Percentiles rank a stretch among this genome's conserved stretches.
Conservation (phyloP, 2,888 invertebrate genomes). For the Drosophila nr. fundita region DNA sequence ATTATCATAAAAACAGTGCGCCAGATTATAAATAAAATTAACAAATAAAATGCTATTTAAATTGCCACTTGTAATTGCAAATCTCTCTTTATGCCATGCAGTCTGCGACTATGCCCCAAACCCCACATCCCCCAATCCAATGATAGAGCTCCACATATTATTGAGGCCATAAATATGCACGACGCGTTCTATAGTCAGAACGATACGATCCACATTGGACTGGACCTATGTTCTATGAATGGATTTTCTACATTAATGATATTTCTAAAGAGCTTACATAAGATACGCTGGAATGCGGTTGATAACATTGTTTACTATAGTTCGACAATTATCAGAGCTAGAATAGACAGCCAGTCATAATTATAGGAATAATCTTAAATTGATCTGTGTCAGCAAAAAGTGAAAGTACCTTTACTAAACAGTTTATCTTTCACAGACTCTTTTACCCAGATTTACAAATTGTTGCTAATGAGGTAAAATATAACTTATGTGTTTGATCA, state of each 20-base stretch:
- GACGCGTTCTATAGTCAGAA: constrained; percentile 32
- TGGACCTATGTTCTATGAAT: constrained; percentile 27
- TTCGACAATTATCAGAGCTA: constrained; percentile 8
- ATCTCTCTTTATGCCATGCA: constrained; percentile 29
- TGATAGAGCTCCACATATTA: constrained; percentile 39
- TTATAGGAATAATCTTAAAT: not conserved
- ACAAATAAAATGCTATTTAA: constrained; percentile 74
- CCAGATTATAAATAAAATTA: constrained; percentile 69
- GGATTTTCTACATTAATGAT: constrained; percentile 28
- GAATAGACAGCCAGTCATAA: constrained; percentile 19
- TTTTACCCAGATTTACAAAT: not conserved
- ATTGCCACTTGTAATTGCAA: constrained; percentile 73
- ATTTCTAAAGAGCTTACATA: constrained; percentile 27
- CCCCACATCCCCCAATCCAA: not conserved
- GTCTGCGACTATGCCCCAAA: not conserved
- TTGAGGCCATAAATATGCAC: constrained; percentile 64
- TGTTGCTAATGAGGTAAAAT: not conserved
- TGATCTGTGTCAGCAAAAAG: not conserved
- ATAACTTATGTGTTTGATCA: not conserved
- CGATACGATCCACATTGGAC: constrained; percentile 23
- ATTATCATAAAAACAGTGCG: constrained; percentile 53
- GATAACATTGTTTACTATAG: constrained; percentile 22
- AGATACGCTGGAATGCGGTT: constrained; percentile 44
- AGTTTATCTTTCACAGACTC: not conserved
- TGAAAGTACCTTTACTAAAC: not conserved